Conservation (phyloP, 2,797 vertebrate genomes). For the Bryconaethiops microstoma region DNA sequence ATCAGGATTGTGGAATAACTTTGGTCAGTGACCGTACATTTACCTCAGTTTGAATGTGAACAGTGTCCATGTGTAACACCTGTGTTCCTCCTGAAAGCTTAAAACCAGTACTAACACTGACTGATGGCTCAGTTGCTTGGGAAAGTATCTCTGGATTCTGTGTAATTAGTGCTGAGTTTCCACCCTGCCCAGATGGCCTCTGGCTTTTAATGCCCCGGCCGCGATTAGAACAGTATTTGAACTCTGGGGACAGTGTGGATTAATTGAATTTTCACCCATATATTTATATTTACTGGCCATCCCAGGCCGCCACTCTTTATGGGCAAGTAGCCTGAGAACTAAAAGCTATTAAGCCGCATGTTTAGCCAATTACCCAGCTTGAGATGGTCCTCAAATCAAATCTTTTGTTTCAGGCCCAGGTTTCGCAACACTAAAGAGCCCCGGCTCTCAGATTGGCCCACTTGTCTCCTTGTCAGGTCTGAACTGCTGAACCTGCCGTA, state of each 20-base stretch:
- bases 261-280: slow-evolving; percentile 58
- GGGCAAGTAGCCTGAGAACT: slow-evolving; percentile 43
- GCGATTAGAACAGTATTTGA: slow-evolving; percentile 42
- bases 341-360: slow-evolving; percentile 57
- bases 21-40: too few relatives aligned
- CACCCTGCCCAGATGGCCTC: slow-evolving; percentile 42
- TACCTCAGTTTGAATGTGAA: neutral
- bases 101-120: slow-evolving; percentile 17
- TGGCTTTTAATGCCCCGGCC: slow-evolving; percentile 44
- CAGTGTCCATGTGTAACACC: neutral
- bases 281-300: slow-evolving; percentile 54
- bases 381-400: slow-evolving; percentile 54
- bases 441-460: slow-evolving; percentile 50
- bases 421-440: slow-evolving; percentile 52
- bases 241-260: slow-evolving; percentile 38
- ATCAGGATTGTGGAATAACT: too few relatives aligned
- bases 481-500: slow-evolving; percentile 55
- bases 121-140: slow-evolving; percentile 2
- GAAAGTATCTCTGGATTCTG: slow-evolving; percentile 3
- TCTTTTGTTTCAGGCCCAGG: slow-evolving; percentile 53
- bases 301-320: slow-evolving; percentile 37
- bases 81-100: neutral
- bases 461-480: slow-evolving; percentile 58
- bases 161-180: slow-evolving; percentile 38
- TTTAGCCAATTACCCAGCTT: slow-evolving; percentile 55